Conservation (phyloP, 2,888 invertebrate species). For the Hirudinaria manillensis region DNA sequence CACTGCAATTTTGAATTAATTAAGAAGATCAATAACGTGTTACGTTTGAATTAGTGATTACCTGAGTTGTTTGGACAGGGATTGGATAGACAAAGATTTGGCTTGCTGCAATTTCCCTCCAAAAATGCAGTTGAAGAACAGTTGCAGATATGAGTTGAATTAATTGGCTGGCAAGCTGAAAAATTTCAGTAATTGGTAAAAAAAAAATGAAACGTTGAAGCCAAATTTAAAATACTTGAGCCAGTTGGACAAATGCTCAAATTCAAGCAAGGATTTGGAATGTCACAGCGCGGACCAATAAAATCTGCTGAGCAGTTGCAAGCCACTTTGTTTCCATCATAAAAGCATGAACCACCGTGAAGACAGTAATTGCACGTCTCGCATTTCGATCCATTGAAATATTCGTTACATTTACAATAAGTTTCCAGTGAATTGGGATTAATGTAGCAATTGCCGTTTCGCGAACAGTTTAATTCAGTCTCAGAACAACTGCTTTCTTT, state of each 20-base stretch:
- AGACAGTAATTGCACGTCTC: constrained; percentile 38
- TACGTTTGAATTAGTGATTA: too few species aligned
- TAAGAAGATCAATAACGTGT: too few species aligned
- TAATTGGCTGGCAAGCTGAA: too few species aligned
- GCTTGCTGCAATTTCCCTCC: not conserved
- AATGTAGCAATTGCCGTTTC: not conserved
- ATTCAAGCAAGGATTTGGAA: not conserved
- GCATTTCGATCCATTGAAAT: constrained; percentile 64
- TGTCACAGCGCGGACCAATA: not conserved
- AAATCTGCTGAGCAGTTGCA: not conserved
- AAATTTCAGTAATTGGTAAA: too few species aligned
- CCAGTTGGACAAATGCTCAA: too few species aligned
- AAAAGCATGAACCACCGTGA: constrained; percentile 38
- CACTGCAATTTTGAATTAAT: too few species aligned
- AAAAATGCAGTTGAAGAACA: not conserved
- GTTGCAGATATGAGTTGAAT: not conserved
- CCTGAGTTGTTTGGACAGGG: not conserved
- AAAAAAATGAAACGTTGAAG: too few species aligned
- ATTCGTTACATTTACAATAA: constrained; percentile 59
- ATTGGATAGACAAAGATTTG: not conserved
- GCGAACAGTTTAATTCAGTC: not conserved
- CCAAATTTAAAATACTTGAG: too few species aligned
- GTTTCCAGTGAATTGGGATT: constrained; percentile 5
- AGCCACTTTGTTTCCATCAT: constrained; percentile 4
- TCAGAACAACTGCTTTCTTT: not conserved